Conservation (phyloP, 2,797 vertebrate genomes). For the Sebastes matsubarae region DNA sequence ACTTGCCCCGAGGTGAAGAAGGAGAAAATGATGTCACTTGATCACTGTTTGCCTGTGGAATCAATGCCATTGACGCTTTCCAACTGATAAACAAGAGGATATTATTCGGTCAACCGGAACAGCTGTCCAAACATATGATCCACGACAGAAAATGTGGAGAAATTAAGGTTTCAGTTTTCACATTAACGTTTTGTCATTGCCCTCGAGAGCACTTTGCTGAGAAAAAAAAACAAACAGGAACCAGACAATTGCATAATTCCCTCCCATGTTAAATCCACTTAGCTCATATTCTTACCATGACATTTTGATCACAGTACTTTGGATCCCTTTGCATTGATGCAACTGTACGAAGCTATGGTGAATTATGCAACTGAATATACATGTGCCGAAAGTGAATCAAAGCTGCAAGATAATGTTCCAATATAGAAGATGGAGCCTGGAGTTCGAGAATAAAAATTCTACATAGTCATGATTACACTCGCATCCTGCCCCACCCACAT, state of each 20-base stretch:
- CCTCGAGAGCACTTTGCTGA: neutral
- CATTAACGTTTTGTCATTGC: slow-evolving; percentile 1
- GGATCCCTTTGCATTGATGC: neutral
- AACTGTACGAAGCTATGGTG: neutral
- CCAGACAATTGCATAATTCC: neutral
- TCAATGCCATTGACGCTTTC: slow-evolving; percentile 47
- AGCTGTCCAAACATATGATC: slow-evolving; percentile 36
- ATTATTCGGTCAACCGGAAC: slow-evolving; percentile 30
- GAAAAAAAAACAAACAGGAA: neutral
- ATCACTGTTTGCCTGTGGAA: slow-evolving; percentile 43
- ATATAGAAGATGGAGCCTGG: neutral
- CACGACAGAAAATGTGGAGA: slow-evolving; percentile 28
- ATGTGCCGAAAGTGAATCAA: slow-evolving; percentile 12
- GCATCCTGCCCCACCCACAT: slow-evolving; percentile 46
- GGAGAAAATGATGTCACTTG: slow-evolving; percentile 43
- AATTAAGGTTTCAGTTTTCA: slow-evolving; percentile 38
- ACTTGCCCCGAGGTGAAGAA: slow-evolving; percentile 22
- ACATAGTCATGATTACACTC: slow-evolving; percentile 11
- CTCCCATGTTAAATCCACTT: neutral
- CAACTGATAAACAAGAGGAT: slow-evolving; percentile 40
- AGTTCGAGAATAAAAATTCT: neutral
- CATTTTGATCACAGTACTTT: neutral
- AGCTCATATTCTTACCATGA: neutral
- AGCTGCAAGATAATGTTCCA: neutral
- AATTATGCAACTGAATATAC: neutral